These are phyloP conservation scores for Chaitophorus viminalis DNA, from an alignment of 2,888 invertebrate species.

Conservation along the genomic window DNA sequence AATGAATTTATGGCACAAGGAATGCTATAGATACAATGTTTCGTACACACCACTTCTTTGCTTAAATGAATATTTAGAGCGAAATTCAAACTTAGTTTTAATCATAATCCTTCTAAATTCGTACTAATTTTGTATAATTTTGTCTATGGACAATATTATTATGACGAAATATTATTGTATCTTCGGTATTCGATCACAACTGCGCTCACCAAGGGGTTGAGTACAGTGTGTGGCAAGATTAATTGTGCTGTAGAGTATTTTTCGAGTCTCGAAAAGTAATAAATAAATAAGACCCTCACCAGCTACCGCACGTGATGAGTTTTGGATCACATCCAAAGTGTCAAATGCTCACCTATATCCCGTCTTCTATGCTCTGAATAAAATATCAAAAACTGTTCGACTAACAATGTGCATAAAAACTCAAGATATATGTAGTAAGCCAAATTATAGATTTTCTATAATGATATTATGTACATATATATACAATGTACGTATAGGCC, in stretches of 20 bases:
- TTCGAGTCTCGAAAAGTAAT: conserved; percentile 46
- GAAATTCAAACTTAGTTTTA: too few relatives aligned
- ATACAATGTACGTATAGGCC: background rate
- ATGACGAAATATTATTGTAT: conserved; percentile 5
- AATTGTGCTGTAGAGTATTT: conserved; percentile 57
- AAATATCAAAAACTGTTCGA: conserved; percentile 36
- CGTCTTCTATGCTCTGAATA: background rate
- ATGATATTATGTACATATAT: background rate
- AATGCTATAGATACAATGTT: background rate
- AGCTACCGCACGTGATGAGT: conserved; percentile 48
- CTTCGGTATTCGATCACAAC: background rate
- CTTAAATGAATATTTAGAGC: too few relatives aligned
- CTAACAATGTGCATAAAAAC: conserved; percentile 20
- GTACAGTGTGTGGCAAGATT: conserved; percentile 23
- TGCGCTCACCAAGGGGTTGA: background rate
- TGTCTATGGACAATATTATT: background rate
- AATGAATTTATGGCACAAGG: background rate
- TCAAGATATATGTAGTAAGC: background rate
- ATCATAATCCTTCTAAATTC: too few relatives aligned
- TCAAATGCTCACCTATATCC: conserved; percentile 12
- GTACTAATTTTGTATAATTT: too few relatives aligned
- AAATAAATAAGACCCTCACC: conserved; percentile 51
- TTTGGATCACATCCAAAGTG: conserved; percentile 53
- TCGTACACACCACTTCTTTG: too few relatives aligned
- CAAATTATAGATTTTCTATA: background rate